Evolutionary conservation across 1,140 invertebrate genomes (phyloP), one percentile per base, ranked within the genome.

Genomic region (Rhopalosiphum padi): DNA sequence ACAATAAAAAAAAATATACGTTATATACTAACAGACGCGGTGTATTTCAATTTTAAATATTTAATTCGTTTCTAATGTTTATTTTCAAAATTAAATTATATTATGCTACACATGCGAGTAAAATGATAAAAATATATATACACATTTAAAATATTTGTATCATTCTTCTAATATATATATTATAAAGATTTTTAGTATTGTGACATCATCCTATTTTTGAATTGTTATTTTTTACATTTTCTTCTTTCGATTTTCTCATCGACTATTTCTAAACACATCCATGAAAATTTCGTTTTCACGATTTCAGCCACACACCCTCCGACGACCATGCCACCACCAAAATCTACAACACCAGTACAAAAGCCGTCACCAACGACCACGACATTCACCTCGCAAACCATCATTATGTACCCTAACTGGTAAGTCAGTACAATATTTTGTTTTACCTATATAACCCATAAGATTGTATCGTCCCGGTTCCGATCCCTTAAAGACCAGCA

Each of bases 391-490:
- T 23, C 91, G n/a, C 91, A 92, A 83, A 21, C 25, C 46, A 25
- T 86, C 48, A 48, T 85, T 5, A 41, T 93, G 48, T 93, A 93
- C 15, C 91, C 91, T 9, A 93, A 93, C 18, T 93, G 91, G 91
- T 93, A 30, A 86, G 91, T 9, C 3, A 9, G 15, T 43, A 1
- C 1, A 9, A 30, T 43, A 2, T 5, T 25, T 30, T 11, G 11
- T 30, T 46, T 30, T 85, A 85, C 0, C 6, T 25, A 1, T 22
- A 22, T 85, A 85, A 41, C 18, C 6, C 23, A 11, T 11, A 25
- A 15, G 1, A 25, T 43, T 83, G 35, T 25, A 2, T 41, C 8
- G 82, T 43, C 3, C 5, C 9, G 9, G 3, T 9, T 22, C 22
- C 37, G 37, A 25, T 5, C 83, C 7, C 46, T 18, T 46, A 30